Evolutionary conservation across 1,140 invertebrate genomes (phyloP).

Genomic region (Homarus americanus): DNA sequence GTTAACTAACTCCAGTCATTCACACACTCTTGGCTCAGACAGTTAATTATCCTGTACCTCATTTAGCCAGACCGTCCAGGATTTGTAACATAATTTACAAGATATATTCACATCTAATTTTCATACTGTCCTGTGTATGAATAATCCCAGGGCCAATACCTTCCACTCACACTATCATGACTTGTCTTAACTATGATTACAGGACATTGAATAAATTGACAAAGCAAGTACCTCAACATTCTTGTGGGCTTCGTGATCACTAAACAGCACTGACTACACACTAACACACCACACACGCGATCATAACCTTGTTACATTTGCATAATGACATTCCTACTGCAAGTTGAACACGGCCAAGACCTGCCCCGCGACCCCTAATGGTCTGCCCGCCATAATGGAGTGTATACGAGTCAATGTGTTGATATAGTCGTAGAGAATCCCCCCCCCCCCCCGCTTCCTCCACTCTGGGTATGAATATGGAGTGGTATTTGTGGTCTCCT

Average conservation of each 20-base stretch:
- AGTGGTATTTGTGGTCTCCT: no score
- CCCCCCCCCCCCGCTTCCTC: no score
- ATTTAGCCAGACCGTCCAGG: not conserved
- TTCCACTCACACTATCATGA: no score
- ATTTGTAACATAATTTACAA: not conserved
- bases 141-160: not conserved
- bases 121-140: not conserved
- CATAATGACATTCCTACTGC: constrained; percentile 23
- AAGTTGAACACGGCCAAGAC: constrained; percentile 12
- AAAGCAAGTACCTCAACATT: not conserved
- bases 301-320: constrained; percentile 8
- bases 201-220: not conserved
- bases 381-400: not conserved
- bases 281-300: constrained; percentile 14
- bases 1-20: no score
- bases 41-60: no score
- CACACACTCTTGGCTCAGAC: no score
- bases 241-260: not conserved
- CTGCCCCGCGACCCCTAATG: constrained; percentile 7
- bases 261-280: not conserved
- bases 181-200: no score
- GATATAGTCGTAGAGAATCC: no score
- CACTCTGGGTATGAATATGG: no score
- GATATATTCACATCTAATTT: not conserved
- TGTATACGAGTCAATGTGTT: not conserved